Evolutionary conservation across 2,113 vertebrate species (phyloP), one percentile per base, ranked within the genome.

Genomic region (Cephalopholis sonnerati): DNA sequence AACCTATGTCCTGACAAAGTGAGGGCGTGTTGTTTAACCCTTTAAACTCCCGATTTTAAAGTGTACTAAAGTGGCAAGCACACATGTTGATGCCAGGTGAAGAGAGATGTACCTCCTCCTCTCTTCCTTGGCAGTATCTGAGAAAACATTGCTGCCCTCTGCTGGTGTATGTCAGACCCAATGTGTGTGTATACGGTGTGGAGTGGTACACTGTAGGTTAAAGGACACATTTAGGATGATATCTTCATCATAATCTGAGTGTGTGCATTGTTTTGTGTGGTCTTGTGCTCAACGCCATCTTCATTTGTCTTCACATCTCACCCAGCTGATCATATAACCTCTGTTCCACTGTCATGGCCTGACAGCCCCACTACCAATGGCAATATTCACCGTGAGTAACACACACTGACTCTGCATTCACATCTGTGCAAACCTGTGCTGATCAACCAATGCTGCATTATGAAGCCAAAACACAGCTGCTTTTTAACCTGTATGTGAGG

Each of bases 311-410:
- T 61, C 55, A 29, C 84, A 77, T 86, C 70, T 83, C 66, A 88
- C 39, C 89, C 90, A 95, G 94, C 86, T 44, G 92, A 92, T 84
- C 83, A 90, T 73, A 83, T 92, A 74, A 79, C 70, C 62, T 77
- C 91, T 76, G 90, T 87, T 15, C 88, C 79, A 50, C 82, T 64
- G 74, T 87, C 89, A 53, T 95, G 93, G 93, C 84, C 91, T 51
- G 91, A 95, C 50, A 91, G 76, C 71, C 74, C 91, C 39, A 18
- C 77, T n/a, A 62, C 81, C 80, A 89, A 88, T 63, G 87, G 83
- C 62, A 81, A 62, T 76, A 55, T 78, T 57, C 63, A 89, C 39
- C 76, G 84, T 92, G 84, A 92, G 90, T 90, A 82, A 78, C 73
- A 53, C 61, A 65, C 50, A 58, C 53, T 11, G 39, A 46, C 65